phyloP scores from a whole-genome alignment of 2,888 invertebrate genomes.

The Eilema griseolum region DNA sequence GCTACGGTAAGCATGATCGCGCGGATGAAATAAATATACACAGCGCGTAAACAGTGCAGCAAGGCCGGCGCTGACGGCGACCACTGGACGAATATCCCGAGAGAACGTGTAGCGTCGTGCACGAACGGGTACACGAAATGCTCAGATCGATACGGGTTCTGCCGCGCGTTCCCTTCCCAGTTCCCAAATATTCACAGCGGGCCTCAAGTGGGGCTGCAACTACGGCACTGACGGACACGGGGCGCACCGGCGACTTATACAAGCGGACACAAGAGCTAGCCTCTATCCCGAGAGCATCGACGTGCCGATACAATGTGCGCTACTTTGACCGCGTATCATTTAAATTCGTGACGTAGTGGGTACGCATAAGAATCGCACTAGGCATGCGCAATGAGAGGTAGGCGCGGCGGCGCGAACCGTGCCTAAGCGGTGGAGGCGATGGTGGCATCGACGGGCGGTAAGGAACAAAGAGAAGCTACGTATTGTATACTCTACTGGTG shows the following conservation, averaged over 20 bases:
- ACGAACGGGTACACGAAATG: slow-evolving; percentile 77
- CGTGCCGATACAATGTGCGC: slow-evolving; percentile 63
- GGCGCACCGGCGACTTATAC: slow-evolving; percentile 53
- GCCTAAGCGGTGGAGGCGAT: slow-evolving; percentile 65
- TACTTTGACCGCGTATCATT: slow-evolving; percentile 72
- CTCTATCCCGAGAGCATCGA: slow-evolving; percentile 61
- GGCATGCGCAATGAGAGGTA: slow-evolving; percentile 78
- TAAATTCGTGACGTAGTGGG: slow-evolving; percentile 76
- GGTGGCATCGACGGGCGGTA: slow-evolving; percentile 64
- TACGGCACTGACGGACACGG: slow-evolving; percentile 53
- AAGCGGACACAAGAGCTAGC: slow-evolving; percentile 59
- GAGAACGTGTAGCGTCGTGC: slow-evolving; percentile 80
- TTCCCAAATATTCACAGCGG: slow-evolving; percentile 63
- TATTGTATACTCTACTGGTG: slow-evolving; percentile 60
- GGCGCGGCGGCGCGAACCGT: slow-evolving; percentile 75
- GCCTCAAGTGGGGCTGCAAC: slow-evolving; percentile 38
- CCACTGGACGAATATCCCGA: slow-evolving; percentile 82
- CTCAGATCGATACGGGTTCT: slow-evolving; percentile 81
- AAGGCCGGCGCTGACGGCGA: slow-evolving; percentile 85
- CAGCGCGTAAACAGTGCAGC: slow-evolving; percentile 80
- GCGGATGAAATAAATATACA: slow-evolving; percentile 74
- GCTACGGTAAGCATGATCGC: slow-evolving; percentile 78
- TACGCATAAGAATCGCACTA: slow-evolving; percentile 69
- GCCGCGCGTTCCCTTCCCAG: slow-evolving; percentile 77
- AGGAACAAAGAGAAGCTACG: slow-evolving; percentile 74